phyloP scores from a whole-genome alignment of 2,888 invertebrate genomes.

The Cephus sareptanus region DNA sequence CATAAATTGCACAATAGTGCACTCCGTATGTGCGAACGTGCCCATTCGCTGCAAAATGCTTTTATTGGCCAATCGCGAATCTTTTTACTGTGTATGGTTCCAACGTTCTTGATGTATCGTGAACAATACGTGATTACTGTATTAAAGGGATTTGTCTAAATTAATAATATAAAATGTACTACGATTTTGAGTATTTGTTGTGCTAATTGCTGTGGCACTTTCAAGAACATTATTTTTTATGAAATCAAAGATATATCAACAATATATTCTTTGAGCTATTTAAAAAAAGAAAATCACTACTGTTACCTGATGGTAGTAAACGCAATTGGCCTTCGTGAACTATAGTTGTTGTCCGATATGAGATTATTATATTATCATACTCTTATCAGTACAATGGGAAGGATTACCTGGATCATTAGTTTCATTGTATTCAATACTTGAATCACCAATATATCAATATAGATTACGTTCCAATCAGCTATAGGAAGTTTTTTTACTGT shows the following conservation, averaged over 20 bases:
- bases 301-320: neutral
- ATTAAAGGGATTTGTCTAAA: neutral
- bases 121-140: neutral
- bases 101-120: neutral
- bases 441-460: neutral
- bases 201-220: neutral
- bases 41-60: slow-evolving; percentile 1
- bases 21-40: neutral
- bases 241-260: neutral
- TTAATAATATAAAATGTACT: neutral
- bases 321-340: neutral
- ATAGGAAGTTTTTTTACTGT: neutral
- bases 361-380: neutral
- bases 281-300: neutral
- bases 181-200: neutral
- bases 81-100: neutral
- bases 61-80: neutral
- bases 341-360: neutral
- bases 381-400: neutral
- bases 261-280: neutral
- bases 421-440: neutral
- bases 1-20: neutral
- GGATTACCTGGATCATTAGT: neutral
- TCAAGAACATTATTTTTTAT: neutral
- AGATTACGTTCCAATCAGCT: neutral